Base-by-base conservation (phyloP, 2,113 vertebrate species). In the Chloropsis hardwickii region DNA sequence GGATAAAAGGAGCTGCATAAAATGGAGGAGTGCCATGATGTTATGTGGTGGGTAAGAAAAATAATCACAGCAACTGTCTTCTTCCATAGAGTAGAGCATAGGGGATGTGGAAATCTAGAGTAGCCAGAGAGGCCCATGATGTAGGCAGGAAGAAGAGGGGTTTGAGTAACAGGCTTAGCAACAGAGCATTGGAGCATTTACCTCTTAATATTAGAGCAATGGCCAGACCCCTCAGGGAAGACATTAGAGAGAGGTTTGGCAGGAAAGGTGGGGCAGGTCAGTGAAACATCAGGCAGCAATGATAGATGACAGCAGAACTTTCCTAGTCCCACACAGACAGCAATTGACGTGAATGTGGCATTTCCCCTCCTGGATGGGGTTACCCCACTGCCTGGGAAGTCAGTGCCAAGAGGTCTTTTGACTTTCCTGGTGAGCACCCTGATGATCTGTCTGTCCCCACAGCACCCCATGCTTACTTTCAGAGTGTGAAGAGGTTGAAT, bases 321-420 rank as follows among this genome's bases (percentile, higher is more conserved):
- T 64, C 72, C n/a, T 47, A 44, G 48, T 50, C 35, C 70, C 33
- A 81, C 69, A 44, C 23, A 66, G 19, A 24, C 19, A 53, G 7
- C 23, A 31, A 60, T 73, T 92, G 37, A 51, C 29, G 6, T 27
- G 35, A 53, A 50, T 35, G 86, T 70, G 42, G 14, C 14, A 44
- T 78, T 51, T 74, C 8, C 3, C 4, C 9, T 81, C 22, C 42
- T 1, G 3, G 11, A 20, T 0, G 1, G 13, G 25, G 8, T 31
- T 79, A 19, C 12, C 19, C 9, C 22, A 15, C 7, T 66, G 19
- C 70, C 12, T 12, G 28, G 29, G 22, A 5, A 73, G 20, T 14
- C 1, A 1, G 17, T 47, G 35, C 27, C 2, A 3, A 10, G 17
- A 21, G 11, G 9, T 24, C 12, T 58, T 66, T 42, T 0, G 0